Evolutionary conservation across 2,888 invertebrate species (phyloP).

Genomic region (Clostera curtula): DNA sequence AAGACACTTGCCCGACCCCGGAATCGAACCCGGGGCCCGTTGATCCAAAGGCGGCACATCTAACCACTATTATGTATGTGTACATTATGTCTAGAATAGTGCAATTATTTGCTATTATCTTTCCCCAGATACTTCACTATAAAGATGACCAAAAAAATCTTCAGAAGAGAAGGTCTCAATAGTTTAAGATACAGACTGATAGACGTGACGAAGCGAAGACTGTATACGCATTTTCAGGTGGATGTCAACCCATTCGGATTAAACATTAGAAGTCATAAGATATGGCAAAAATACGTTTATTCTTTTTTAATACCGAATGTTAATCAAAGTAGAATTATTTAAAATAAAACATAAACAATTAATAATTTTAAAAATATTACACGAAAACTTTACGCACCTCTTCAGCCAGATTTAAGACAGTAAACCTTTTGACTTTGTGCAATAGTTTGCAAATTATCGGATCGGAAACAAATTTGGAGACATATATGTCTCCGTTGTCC

Average conservation of each 20-base stretch:
- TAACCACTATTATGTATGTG: too few relatives aligned
- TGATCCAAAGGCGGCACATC: too few relatives aligned
- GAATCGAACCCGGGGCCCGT: too few relatives aligned
- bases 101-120: not conserved
- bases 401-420: constrained; percentile 40
- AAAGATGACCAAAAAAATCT: constrained; percentile 82
- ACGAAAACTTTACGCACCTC: constrained; percentile 34
- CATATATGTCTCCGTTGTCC: constrained; percentile 52
- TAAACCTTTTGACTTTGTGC: constrained; percentile 55
- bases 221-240: constrained; percentile 85
- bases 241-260: constrained; percentile 62
- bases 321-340: too few relatives aligned
- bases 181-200: constrained; percentile 82
- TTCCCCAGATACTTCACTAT: constrained; percentile 83
- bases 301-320: too few relatives aligned
- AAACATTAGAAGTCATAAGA: not conserved
- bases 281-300: not conserved
- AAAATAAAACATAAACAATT: constrained; percentile 2
- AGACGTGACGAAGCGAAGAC: constrained; percentile 75
- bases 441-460: constrained; percentile 46
- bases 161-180: constrained; percentile 84
- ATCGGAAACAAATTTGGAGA: constrained; percentile 49
- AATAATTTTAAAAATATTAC: constrained; percentile 7
- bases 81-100: too few relatives aligned
- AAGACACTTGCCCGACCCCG: too few relatives aligned